Conservation (phyloP, 2,797 vertebrate species). For the Philypnodon macrostomus region DNA sequence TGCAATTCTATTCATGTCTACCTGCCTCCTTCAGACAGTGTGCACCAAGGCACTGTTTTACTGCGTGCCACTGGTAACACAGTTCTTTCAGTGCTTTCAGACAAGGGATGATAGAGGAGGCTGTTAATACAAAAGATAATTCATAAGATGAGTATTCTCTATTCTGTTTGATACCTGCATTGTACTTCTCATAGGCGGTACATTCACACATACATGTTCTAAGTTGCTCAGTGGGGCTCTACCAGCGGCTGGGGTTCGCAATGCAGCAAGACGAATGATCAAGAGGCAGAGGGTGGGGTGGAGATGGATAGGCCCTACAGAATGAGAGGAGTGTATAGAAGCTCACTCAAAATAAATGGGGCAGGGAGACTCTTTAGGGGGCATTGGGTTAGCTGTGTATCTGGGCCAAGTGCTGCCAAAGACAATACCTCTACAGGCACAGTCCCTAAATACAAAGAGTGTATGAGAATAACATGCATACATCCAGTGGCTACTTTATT, state of each 20-base stretch:
- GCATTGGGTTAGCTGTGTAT: slow-evolving; percentile 22
- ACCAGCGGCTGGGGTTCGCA: slow-evolving; percentile 50
- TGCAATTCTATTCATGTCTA: slow-evolving; percentile 67
- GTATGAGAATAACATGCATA: too few species aligned
- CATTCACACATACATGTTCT: neutral
- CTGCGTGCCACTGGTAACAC: slow-evolving; percentile 20
- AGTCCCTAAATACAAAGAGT: too few species aligned
- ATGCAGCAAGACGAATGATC: slow-evolving; percentile 55
- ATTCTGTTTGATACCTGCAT: neutral
- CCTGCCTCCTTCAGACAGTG: slow-evolving; percentile 50
- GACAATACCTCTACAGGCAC: too few species aligned
- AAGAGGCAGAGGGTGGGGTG: slow-evolving; percentile 27
- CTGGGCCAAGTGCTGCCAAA: slow-evolving; percentile 14
- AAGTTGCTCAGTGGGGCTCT: slow-evolving; percentile 50
- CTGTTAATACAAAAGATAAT: slow-evolving; percentile 14
- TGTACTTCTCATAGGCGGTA: neutral
- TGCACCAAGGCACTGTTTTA: slow-evolving; percentile 24
- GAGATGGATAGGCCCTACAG: slow-evolving; percentile 13
- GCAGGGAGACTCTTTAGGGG: slow-evolving; percentile 24
- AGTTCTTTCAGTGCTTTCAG: slow-evolving; percentile 34
- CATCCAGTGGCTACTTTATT: too few species aligned
- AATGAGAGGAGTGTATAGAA: slow-evolving; percentile 15
- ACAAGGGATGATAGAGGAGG: slow-evolving; percentile 8
- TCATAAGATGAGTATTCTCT: slow-evolving; percentile 1
- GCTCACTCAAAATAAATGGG: slow-evolving; percentile 15